Evolutionary conservation across 2,888 invertebrate genomes (phyloP).

Genomic region (Empis livida): DNA sequence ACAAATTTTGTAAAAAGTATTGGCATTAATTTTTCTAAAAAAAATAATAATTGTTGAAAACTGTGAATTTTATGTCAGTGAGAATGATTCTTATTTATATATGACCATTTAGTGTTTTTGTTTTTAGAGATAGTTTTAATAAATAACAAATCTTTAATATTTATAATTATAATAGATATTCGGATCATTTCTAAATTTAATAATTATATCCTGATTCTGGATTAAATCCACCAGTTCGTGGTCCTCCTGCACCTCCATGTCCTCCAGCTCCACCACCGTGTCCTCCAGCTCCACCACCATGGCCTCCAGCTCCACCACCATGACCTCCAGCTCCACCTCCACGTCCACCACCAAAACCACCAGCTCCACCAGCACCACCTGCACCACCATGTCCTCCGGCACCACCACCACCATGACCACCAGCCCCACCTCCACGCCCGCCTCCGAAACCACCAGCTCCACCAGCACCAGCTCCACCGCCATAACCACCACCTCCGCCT

Average conservation of each 20-base stretch:
- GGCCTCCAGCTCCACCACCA: slow-evolving; percentile 17
- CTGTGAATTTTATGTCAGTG: too few species aligned
- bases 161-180: too few species aligned
- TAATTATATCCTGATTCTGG: slow-evolving; percentile 38
- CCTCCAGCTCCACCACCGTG: slow-evolving; percentile 8
- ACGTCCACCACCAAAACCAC: slow-evolving; percentile 15
- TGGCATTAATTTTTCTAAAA: too few species aligned
- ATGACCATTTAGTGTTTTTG: too few species aligned
- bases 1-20: too few species aligned
- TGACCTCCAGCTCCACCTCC: slow-evolving; percentile 14
- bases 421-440: slow-evolving; percentile 17
- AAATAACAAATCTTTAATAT: too few species aligned
- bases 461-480: slow-evolving; percentile 22
- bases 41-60: too few species aligned
- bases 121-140: too few species aligned
- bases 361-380: slow-evolving; percentile 13
- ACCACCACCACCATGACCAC: slow-evolving; percentile 14
- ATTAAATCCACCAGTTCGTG: slow-evolving; percentile 35
- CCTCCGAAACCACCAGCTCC: slow-evolving; percentile 18
- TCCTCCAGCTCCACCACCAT: slow-evolving; percentile 15
- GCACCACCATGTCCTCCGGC: slow-evolving; percentile 17
- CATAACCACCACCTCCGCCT: slow-evolving; percentile 16
- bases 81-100: too few species aligned
- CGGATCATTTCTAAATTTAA: slow-evolving; percentile 16
- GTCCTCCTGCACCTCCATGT: slow-evolving; percentile 19